A percentile compares a stretch with the other conserved stretches of the same genome.
These are phyloP conservation scores for Lynx canadensis DNA, from an alignment of 2,113 vertebrate genomes.

Conservation along the genomic window DNA sequence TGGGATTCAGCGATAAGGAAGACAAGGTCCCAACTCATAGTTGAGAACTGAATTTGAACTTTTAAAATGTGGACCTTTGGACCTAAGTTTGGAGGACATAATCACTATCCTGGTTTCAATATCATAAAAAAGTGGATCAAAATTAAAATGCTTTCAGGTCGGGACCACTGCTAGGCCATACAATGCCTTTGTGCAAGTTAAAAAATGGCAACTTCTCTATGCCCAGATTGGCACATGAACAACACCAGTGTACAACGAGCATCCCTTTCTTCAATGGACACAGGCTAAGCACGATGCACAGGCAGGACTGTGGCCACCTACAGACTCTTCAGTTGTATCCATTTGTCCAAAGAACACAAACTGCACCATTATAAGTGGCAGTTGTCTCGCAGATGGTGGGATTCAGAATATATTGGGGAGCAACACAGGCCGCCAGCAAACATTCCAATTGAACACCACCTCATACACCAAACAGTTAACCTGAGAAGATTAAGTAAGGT, in stretches of 20 bases:
- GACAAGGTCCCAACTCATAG: not conserved
- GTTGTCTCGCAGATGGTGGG: not conserved
- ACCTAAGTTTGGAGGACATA: not conserved
- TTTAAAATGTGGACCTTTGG: not conserved
- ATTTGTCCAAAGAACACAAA: not conserved
- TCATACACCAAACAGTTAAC: not conserved
- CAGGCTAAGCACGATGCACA: not conserved
- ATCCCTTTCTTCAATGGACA: not conserved
- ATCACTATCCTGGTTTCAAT: not conserved
- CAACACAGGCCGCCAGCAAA: not conserved
- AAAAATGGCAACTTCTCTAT: not conserved
- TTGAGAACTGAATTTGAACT: not conserved
- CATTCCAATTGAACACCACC: not conserved
- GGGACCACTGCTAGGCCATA: not conserved
- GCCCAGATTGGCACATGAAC: not conserved
- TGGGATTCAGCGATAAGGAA: not conserved
- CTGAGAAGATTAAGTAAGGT: not conserved
- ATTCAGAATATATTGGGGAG: not conserved
- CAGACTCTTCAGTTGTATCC: not conserved
- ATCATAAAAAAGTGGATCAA: not conserved
- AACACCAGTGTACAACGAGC: not conserved
- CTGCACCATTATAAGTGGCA: not conserved
- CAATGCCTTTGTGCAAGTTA: not conserved
- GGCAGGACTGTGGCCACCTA: not conserved
- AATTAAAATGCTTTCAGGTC: not conserved